phyloP scores from a whole-genome alignment of 1,140 invertebrate genomes.

The Apis cerana region DNA sequence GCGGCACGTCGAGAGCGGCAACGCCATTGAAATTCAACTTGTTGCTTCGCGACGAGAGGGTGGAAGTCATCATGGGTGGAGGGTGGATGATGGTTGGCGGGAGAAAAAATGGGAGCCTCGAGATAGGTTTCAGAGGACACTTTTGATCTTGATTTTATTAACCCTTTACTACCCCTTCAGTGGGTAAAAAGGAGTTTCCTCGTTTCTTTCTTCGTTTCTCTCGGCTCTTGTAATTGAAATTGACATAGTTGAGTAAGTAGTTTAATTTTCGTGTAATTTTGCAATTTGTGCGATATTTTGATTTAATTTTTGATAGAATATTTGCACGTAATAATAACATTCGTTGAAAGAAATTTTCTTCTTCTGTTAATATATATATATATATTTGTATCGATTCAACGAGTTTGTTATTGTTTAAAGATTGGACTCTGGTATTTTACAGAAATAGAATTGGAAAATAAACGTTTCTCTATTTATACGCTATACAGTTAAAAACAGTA shows the following conservation, averaged over 20 bases:
- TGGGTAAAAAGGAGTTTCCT: no score
- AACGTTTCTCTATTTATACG: neutral
- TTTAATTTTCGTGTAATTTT: no score
- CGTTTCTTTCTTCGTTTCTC: no score
- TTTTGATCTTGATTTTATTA: slow-evolving; percentile 1
- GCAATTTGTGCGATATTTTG: no score
- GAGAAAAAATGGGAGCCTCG: slow-evolving; percentile 3
- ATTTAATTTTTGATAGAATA: no score
- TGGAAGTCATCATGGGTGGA: neutral
- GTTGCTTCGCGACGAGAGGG: slow-evolving; percentile 31
- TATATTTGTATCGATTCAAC: neutral
- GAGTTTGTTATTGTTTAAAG: neutral
- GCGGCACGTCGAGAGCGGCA: neutral
- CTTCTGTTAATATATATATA: no score
- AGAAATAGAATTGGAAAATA: neutral
- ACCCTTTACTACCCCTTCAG: no score
- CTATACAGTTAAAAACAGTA: neutral
- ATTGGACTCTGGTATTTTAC: neutral
- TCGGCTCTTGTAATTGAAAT: no score
- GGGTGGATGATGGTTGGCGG: neutral
- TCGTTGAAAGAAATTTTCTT: no score
- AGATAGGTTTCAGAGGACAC: neutral
- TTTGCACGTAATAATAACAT: no score
- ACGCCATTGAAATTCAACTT: slow-evolving; percentile 47
- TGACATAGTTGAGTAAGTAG: no score